Evolutionary conservation across 2,797 vertebrate species (phyloP), one percentile per base, ranked within the genome.

Genomic region (Huso huso): DNA sequence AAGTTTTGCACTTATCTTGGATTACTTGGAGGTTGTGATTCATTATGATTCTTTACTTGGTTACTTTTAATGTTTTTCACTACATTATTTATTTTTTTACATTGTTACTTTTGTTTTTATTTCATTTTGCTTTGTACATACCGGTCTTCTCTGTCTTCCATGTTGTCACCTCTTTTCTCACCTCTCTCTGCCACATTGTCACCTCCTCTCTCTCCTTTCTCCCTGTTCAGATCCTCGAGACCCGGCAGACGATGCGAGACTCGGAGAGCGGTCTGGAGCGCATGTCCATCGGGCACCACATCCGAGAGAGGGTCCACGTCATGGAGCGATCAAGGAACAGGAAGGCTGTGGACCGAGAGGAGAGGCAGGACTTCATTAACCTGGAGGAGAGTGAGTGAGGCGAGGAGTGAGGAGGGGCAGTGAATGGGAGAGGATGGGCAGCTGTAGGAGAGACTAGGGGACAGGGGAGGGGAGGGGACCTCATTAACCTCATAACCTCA

Each of bases 341-440:
- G 15, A 94, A 92, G 76, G 99, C 96, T 0, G 97, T 96, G 0
- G 95, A 98, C 81, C 92, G 93, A 1, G 97, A 99, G 77, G 95
- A 99, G 66, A 88, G 94, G 65, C 93, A 99, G 86, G 97, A 99
- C 81, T 99, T 84, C 71, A 96, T 99, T 75, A 99, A 99, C 81
- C 85, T 99, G 71, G 95, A 99, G 13, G 96, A 98, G 74, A 90
- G 95, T 99, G 75, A 86, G 91, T 55, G 61, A 23, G 48, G 11
- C n/a, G n/a, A n/a, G n/a, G n/a, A n/a, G n/a, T n/a, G n/a, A n/a
- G n/a, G n/a, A 48, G 15, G 61, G 15, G 15, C 15, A 18, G 15
- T 18, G 15, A 18, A 18, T 18, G 15, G 15, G 15, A 18, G 49
- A 6, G 49, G 11, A 48, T 18, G 15, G 15, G 15, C 15, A 18